These are phyloP conservation scores for Serrognathus titanus DNA, from an alignment of 2,888 invertebrate species.

Conservation along the genomic window DNA sequence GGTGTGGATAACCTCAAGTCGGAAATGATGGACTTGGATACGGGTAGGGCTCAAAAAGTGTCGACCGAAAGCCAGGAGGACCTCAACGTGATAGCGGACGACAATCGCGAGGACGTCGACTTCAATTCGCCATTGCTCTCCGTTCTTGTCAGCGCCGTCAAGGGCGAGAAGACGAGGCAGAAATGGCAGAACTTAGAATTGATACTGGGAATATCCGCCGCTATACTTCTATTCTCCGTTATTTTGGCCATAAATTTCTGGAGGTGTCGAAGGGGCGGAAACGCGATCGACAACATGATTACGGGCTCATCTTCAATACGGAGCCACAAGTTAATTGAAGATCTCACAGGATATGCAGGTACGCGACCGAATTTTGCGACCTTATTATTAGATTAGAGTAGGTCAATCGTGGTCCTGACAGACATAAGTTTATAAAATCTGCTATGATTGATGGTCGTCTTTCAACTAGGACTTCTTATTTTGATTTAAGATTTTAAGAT, in stretches of 20 bases:
- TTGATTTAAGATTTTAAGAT: too few relatives aligned
- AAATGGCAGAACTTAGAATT: conserved; percentile 57
- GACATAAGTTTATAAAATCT: too few relatives aligned
- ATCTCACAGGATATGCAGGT: conserved; percentile 48
- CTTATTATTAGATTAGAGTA: too few relatives aligned
- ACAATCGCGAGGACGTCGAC: conserved; percentile 45
- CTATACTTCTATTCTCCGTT: conserved; percentile 50
- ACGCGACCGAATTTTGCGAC: conserved; percentile 12
- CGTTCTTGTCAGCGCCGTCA: conserved; percentile 61
- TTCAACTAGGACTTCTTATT: too few relatives aligned
- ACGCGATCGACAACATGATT: conserved; percentile 54
- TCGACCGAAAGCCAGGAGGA: conserved; percentile 64
- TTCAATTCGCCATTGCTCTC: conserved; percentile 56
- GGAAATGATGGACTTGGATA: conserved; percentile 64
- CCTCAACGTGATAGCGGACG: conserved; percentile 51
- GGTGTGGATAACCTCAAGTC: conserved; percentile 62
- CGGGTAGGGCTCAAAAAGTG: conserved; percentile 61
- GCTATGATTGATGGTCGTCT: too few relatives aligned
- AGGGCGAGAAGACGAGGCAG: conserved; percentile 57
- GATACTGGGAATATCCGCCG: conserved; percentile 59
- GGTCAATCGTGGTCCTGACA: too few relatives aligned
- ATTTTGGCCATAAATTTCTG: conserved; percentile 55
- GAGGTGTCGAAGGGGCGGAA: conserved; percentile 58
- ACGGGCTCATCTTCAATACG: conserved; percentile 59
- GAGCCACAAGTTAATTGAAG: conserved; percentile 61